These are phyloP conservation scores for Drosophila sordidula DNA, from an alignment of 2,888 invertebrate species.

Conservation along the genomic window DNA sequence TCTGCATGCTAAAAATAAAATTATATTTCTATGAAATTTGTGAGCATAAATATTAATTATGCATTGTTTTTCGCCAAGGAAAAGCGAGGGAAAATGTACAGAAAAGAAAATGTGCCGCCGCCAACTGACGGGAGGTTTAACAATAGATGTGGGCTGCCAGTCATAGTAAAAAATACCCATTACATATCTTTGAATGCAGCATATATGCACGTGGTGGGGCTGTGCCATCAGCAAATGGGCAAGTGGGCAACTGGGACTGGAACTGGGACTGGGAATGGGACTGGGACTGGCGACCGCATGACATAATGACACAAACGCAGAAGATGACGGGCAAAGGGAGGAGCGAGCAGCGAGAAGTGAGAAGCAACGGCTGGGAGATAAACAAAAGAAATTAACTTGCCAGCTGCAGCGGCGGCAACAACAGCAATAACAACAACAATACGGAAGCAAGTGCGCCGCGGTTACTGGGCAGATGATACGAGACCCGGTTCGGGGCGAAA, in stretches of 20 bases:
- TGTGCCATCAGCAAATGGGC: constrained; percentile 33
- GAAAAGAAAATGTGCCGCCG: constrained; percentile 25
- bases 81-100: constrained; percentile 25
- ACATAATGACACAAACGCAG: constrained; percentile 61
- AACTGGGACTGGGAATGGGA: constrained; percentile 16
- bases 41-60: constrained; percentile 39
- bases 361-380: constrained; percentile 9
- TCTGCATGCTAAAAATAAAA: too few relatives aligned
- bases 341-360: constrained; percentile 14
- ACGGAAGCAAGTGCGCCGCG: constrained; percentile 47
- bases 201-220: neutral
- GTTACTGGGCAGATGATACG: constrained; percentile 32
- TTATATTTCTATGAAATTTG: constrained; percentile 32
- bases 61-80: constrained; percentile 25
- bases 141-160: constrained; percentile 17
- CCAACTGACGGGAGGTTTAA: constrained; percentile 4
- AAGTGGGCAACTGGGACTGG: constrained; percentile 16
- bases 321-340: constrained; percentile 20
- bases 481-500: constrained; percentile 16
- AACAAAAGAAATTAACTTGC: constrained; percentile 50
- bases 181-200: neutral
- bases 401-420: constrained; percentile 18
- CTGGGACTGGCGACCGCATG: constrained; percentile 50
- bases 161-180: neutral
- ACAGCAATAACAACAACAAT: constrained; percentile 18